Evolutionary conservation across 2,113 vertebrate species (phyloP).

Genomic region (Sterna hirundo): DNA sequence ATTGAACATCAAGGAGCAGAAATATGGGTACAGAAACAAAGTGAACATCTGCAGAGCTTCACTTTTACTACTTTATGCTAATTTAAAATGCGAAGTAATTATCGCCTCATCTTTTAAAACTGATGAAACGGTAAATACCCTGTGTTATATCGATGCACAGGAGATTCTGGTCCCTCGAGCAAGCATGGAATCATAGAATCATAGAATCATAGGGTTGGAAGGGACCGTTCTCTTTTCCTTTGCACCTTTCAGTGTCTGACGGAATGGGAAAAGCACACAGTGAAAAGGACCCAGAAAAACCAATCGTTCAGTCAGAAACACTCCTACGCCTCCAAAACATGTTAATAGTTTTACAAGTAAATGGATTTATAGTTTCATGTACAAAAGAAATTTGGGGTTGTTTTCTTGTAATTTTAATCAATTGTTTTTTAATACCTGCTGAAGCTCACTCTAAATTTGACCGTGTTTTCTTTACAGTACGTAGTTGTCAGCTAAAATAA

Average conservation of each 20-base stretch:
- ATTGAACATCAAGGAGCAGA: background rate
- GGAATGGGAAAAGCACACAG: background rate
- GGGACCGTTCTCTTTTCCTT: background rate
- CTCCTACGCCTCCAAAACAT: background rate
- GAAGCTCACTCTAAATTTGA: background rate
- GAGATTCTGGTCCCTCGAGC: rapidly evolving
- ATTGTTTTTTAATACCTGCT: background rate
- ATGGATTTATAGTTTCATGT: background rate
- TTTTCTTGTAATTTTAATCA: background rate
- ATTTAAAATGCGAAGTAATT: background rate
- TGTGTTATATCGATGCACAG: background rate
- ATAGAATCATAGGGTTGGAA: too few species aligned
- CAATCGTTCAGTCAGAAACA: background rate
- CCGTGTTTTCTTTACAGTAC: background rate
- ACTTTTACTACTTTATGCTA: background rate
- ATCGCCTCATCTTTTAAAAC: background rate
- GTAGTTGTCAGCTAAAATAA: background rate
- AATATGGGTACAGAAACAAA: background rate
- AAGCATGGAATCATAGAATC: background rate
- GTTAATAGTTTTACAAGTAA: background rate
- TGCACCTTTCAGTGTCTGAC: background rate
- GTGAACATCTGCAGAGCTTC: background rate
- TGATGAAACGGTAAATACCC: background rate
- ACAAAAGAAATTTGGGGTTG: background rate
- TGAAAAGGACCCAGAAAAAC: background rate